Percentiles rank a stretch among this genome's conserved stretches.
These are phyloP conservation scores for Yasuhikotakia modesta DNA, from an alignment of 2,797 vertebrate species.

Conservation along the genomic window DNA sequence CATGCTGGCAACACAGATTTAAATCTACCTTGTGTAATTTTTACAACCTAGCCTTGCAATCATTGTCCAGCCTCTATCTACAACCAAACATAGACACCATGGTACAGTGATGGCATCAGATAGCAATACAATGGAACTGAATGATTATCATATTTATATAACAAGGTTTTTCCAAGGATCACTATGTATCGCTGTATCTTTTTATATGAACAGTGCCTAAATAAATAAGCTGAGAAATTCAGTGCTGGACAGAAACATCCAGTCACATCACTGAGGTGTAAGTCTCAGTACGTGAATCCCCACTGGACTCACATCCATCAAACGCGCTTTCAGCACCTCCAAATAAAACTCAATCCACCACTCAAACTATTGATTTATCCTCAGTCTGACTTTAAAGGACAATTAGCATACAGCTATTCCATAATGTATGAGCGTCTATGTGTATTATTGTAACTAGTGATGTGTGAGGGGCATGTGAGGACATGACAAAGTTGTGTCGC, in stretches of 20 bases:
- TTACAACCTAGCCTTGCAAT: neutral
- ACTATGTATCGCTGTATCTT: neutral
- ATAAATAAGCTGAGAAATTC: conserved; percentile 2
- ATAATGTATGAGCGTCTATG: conserved; percentile 24
- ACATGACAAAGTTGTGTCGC: conserved; percentile 16
- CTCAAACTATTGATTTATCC: conserved; percentile 38
- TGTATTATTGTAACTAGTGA: conserved; percentile 8
- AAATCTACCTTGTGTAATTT: no score
- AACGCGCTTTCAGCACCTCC: conserved; percentile 36
- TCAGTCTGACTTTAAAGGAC: conserved; percentile 29
- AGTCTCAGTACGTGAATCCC: conserved; percentile 21
- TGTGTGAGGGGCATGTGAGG: conserved; percentile 35
- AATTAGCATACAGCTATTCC: conserved; percentile 35
- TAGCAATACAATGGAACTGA: neutral
- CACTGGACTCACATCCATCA: conserved; percentile 26
- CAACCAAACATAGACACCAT: no score
- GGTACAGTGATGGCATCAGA: no score
- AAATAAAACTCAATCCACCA: conserved; percentile 29
- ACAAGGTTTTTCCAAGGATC: neutral
- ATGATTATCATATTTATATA: neutral
- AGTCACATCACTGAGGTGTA: conserved; percentile 15
- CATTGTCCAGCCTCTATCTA: neutral
- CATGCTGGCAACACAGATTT: no score
- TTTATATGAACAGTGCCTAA: conserved; percentile 1
- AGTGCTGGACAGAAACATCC: conserved; percentile 23